phyloP scores from a whole-genome alignment of 2,888 invertebrate species.

The Machimus rusticus region DNA sequence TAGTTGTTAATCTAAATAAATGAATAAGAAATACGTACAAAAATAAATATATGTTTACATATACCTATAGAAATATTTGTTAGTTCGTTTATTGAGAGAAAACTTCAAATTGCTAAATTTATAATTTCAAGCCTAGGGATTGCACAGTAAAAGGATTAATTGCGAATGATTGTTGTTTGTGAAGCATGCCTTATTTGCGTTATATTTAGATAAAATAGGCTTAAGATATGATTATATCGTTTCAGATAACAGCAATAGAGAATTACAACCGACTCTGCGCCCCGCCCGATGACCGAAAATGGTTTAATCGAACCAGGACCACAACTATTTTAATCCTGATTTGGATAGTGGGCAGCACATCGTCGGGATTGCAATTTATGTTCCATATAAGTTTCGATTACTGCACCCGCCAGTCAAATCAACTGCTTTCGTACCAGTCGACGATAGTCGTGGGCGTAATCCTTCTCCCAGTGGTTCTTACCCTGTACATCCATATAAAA shows the following conservation, averaged over 20 bases:
- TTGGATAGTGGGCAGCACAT: constrained; percentile 67
- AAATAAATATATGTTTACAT: too few species aligned
- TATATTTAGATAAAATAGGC: background rate
- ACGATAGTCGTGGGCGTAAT: constrained; percentile 68
- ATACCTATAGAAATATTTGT: background rate
- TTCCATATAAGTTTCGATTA: constrained; percentile 73
- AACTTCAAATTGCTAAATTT: background rate
- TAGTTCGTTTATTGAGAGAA: background rate
- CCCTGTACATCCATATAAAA: constrained; percentile 66
- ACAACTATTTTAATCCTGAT: constrained; percentile 66
- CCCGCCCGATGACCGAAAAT: constrained; percentile 60
- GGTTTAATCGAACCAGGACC: constrained; percentile 59
- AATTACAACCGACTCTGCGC: constrained; percentile 72
- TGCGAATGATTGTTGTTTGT: constrained; percentile 2
- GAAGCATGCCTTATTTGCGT: constrained; percentile 13
- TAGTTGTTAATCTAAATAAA: too few species aligned
- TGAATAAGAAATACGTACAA: too few species aligned
- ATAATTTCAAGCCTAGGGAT: background rate
- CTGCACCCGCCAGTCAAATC: constrained; percentile 67
- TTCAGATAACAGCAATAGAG: constrained; percentile 69
- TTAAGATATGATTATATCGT: constrained; percentile 23
- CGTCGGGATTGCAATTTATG: constrained; percentile 70
- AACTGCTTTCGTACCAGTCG: constrained; percentile 68
- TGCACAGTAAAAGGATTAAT: constrained; percentile 16
- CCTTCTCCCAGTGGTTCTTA: constrained; percentile 67